Evolutionary conservation across 2,888 invertebrate species (phyloP).

Genomic region (Molanna angustata): DNA sequence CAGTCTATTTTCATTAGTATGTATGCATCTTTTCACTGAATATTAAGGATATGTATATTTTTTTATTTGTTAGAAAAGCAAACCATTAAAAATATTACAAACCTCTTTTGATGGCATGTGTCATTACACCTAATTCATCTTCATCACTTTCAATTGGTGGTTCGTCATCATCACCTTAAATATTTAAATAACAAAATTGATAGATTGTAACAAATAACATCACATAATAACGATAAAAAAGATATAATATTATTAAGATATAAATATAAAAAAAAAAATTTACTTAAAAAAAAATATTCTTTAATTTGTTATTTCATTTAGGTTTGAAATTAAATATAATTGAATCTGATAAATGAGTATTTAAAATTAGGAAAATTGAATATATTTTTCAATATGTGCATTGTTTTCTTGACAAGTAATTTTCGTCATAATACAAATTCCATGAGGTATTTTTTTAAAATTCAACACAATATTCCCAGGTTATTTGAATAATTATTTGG

Average conservation of each 20-base stretch:
- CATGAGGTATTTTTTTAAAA: too few species aligned
- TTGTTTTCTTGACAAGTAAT: too few species aligned
- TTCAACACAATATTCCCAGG: too few species aligned
- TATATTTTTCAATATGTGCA: slow-evolving; percentile 5
- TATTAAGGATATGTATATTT: too few species aligned
- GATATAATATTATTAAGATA: background rate
- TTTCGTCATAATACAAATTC: too few species aligned
- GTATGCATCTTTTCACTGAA: slow-evolving; percentile 37
- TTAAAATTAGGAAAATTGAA: slow-evolving; percentile 6
- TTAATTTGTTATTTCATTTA: background rate
- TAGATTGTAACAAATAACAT: background rate
- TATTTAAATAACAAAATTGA: background rate
- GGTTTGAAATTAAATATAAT: too few species aligned
- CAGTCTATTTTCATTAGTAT: background rate
- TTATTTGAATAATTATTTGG: too few species aligned
- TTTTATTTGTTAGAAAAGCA: too few species aligned
- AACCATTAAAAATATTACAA: too few species aligned
- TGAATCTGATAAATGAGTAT: too few species aligned
- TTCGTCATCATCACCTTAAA: slow-evolving; percentile 31
- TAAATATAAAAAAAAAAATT: background rate
- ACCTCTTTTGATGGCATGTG: slow-evolving; percentile 25
- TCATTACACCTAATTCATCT: slow-evolving; percentile 26
- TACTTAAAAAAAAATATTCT: background rate
- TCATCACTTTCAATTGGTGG: slow-evolving; percentile 31
- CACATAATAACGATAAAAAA: background rate